Evolutionary conservation across 2,113 vertebrate species (phyloP).

Genomic region (Brachyhypopomus gauderio): DNA sequence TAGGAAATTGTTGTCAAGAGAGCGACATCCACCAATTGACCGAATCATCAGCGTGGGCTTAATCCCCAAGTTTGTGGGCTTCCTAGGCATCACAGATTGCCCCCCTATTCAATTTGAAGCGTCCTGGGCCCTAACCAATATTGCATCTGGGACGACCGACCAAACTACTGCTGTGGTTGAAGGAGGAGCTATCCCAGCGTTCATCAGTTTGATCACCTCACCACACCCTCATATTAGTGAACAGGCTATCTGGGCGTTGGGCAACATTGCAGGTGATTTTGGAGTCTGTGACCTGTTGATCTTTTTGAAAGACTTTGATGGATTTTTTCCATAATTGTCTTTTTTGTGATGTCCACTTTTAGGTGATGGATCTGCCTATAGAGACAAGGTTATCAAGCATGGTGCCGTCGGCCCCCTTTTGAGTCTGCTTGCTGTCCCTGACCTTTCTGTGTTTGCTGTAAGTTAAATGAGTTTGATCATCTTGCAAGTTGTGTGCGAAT

Average conservation of each 20-base stretch:
- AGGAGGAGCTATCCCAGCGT: slow-evolving; percentile 88
- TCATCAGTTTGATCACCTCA: slow-evolving; percentile 69
- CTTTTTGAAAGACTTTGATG: not conserved
- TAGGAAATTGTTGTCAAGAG: slow-evolving; percentile 94
- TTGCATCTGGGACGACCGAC: slow-evolving; percentile 91
- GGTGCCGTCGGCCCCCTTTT: slow-evolving; percentile 87
- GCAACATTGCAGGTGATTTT: slow-evolving; percentile 77
- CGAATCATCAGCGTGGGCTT: slow-evolving; percentile 89
- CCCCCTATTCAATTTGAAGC: slow-evolving; percentile 95
- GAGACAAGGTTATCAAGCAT: slow-evolving; percentile 92
- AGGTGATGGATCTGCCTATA: slow-evolving; percentile 91
- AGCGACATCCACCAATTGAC: slow-evolving; percentile 94
- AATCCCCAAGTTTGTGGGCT: slow-evolving; percentile 89
- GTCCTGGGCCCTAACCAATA: slow-evolving; percentile 98
- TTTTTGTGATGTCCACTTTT: slow-evolving; percentile 8
- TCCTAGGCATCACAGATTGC: slow-evolving; percentile 80
- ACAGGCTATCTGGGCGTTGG: slow-evolving; percentile 78
- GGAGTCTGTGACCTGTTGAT: not conserved
- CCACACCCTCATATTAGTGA: slow-evolving; percentile 77
- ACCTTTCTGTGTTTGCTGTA: slow-evolving; percentile 83
- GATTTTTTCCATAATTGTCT: not conserved
- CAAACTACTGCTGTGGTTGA: slow-evolving; percentile 95
- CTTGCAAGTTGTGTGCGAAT: not conserved
- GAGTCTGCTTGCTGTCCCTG: slow-evolving; percentile 84
- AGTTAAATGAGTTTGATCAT: slow-evolving; percentile 58